Percentiles rank a stretch among this genome's conserved stretches.
These are phyloP conservation scores for Lepidocyrtinus sp. DNA, from an alignment of 2,888 invertebrate genomes.

Conservation along the genomic window DNA sequence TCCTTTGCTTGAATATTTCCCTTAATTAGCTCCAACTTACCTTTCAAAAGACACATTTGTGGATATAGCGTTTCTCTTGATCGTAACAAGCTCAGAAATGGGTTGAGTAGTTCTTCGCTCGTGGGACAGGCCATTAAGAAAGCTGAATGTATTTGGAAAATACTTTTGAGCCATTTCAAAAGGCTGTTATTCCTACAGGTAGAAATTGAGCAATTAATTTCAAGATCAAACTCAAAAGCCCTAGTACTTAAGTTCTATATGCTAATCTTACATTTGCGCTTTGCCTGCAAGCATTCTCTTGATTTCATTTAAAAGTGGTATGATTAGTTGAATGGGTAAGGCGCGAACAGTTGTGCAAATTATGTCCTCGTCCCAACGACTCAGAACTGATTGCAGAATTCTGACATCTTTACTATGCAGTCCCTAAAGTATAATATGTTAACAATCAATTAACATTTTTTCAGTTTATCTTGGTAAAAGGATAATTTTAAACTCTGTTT, in stretches of 20 bases:
- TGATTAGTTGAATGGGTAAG: slow-evolving; percentile 83
- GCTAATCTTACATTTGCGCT: slow-evolving; percentile 78
- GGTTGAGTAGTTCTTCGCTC: slow-evolving; percentile 75
- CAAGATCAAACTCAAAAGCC: background rate
- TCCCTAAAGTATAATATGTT: slow-evolving; percentile 74
- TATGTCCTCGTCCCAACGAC: slow-evolving; percentile 78
- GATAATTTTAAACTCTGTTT: background rate
- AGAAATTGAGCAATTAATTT: slow-evolving; percentile 19
- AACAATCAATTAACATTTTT: background rate
- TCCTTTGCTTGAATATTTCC: slow-evolving; percentile 75
- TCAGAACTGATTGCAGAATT: slow-evolving; percentile 82
- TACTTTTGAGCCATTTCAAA: slow-evolving; percentile 77
- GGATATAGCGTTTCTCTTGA: slow-evolving; percentile 75
- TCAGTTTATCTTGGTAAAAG: background rate
- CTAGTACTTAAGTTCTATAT: too few relatives aligned
- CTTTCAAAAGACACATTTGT: slow-evolving; percentile 76
- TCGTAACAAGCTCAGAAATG: slow-evolving; percentile 77
- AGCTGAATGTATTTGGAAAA: slow-evolving; percentile 77
- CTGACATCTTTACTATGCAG: slow-evolving; percentile 86
- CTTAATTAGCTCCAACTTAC: slow-evolving; percentile 77
- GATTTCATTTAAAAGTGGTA: slow-evolving; percentile 82
- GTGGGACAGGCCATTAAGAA: slow-evolving; percentile 79
- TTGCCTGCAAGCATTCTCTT: slow-evolving; percentile 80
- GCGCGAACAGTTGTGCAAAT: slow-evolving; percentile 83
- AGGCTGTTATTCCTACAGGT: slow-evolving; percentile 76